These are phyloP conservation scores for Sorex maritimensis DNA, from an alignment of 2,797 vertebrate species.

Conservation along the genomic window DNA sequence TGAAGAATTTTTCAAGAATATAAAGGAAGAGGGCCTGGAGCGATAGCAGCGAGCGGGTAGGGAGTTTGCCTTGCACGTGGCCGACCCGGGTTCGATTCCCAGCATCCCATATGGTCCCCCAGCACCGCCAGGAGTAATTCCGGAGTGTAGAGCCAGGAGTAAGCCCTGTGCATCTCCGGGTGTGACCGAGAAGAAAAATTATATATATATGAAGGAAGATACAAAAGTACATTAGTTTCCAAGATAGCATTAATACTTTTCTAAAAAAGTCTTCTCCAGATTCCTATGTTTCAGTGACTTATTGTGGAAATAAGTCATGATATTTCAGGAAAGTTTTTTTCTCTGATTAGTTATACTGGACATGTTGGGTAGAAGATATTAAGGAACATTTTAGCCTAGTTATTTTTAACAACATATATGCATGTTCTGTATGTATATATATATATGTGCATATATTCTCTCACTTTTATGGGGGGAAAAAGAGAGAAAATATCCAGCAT, in stretches of 20 bases:
- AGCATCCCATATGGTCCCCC: too few species aligned
- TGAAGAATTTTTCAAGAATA: slow-evolving; percentile 7
- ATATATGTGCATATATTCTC: not conserved
- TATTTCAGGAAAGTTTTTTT: not conserved
- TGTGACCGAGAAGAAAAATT: too few species aligned
- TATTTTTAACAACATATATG: too few species aligned
- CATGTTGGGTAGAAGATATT: not conserved
- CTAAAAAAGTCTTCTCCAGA: not conserved
- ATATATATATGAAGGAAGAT: not conserved
- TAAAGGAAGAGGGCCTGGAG: too few species aligned
- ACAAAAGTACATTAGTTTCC: not conserved
- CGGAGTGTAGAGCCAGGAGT: too few species aligned
- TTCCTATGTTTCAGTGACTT: not conserved
- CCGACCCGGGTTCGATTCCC: too few species aligned
- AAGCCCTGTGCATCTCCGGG: too few species aligned
- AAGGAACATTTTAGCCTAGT: not conserved
- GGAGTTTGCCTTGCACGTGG: too few species aligned
- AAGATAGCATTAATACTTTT: not conserved
- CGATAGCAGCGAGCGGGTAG: too few species aligned
- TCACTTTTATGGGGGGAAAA: not conserved
- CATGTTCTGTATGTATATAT: too few species aligned
- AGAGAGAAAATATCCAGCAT: not conserved
- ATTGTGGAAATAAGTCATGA: not conserved
- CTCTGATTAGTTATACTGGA: not conserved
- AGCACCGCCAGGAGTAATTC: too few species aligned